These are phyloP conservation scores for Flexamia atlantica DNA, from an alignment of 2,888 invertebrate species.

Conservation along the genomic window DNA sequence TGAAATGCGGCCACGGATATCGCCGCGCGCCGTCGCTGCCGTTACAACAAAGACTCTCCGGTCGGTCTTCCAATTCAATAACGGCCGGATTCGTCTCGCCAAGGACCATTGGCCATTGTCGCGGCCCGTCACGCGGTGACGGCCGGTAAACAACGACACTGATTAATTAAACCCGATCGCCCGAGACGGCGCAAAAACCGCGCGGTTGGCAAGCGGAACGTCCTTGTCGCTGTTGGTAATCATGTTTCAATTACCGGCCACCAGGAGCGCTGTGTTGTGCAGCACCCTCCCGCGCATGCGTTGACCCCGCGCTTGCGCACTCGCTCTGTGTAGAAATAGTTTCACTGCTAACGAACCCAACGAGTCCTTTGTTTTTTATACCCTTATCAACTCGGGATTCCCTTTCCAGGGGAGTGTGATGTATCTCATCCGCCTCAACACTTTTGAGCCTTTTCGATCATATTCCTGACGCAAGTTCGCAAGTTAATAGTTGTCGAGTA, in stretches of 20 bases:
- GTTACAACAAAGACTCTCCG: not conserved
- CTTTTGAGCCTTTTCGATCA: no score
- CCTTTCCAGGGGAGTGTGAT: no score
- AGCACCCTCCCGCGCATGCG: no score
- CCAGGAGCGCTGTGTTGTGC: conserved; percentile 31
- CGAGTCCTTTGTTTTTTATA: no score
- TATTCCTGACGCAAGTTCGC: no score
- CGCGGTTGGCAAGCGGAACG: conserved; percentile 32
- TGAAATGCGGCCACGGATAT: no score
- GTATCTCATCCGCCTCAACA: no score
- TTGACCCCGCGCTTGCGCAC: conserved; percentile 11
- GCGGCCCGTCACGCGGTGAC: conserved; percentile 37
- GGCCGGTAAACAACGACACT: conserved; percentile 49
- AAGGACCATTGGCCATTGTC: conserved; percentile 27
- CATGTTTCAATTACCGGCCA: conserved; percentile 48
- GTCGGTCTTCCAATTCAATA: conserved; percentile 38
- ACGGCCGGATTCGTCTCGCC: conserved; percentile 20
- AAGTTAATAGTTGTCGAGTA: no score
- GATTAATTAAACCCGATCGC: conserved; percentile 42
- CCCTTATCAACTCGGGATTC: no score
- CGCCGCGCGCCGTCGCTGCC: no score
- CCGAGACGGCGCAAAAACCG: conserved; percentile 42
- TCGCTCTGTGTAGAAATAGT: not conserved
- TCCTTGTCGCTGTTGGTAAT: conserved; percentile 40
- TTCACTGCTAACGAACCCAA: no score